These are phyloP conservation scores for Deilephila porcellus DNA, from an alignment of 2,888 invertebrate genomes.

Conservation along the genomic window DNA sequence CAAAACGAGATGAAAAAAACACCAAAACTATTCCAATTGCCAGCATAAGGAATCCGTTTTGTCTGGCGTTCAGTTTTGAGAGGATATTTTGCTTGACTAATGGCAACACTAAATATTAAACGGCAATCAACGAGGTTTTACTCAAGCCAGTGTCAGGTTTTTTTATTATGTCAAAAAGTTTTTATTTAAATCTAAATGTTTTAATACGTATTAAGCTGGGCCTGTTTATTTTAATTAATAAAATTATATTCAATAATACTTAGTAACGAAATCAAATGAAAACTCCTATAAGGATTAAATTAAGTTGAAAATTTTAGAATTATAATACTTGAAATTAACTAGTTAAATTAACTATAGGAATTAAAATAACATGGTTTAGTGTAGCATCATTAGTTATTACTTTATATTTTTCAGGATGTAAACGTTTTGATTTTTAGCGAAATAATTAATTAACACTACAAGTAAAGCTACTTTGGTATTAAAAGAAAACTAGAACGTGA, in stretches of 20 bases:
- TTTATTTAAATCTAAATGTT: neutral
- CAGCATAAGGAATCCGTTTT: slow-evolving; percentile 82
- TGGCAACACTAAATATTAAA: slow-evolving; percentile 27
- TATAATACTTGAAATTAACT: no score
- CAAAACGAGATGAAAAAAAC: slow-evolving; percentile 69
- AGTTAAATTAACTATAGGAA: no score
- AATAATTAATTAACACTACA: no score
- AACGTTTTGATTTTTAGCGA: no score
- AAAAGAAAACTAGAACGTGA: no score
- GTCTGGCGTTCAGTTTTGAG: slow-evolving; percentile 67
- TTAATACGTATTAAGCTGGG: neutral
- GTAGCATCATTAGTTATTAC: no score
- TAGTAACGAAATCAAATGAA: no score
- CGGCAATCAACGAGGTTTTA: slow-evolving; percentile 22
- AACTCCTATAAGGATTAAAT: no score
- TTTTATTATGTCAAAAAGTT: neutral
- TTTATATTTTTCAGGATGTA: no score
- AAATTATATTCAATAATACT: neutral
- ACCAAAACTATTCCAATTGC: slow-evolving; percentile 84
- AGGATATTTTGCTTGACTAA: slow-evolving; percentile 36
- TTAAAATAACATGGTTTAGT: no score
- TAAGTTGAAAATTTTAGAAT: no score
- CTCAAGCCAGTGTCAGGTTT: neutral
- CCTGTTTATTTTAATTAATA: neutral
- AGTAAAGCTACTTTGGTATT: no score